These are phyloP conservation scores for Danio kyathit DNA, from an alignment of 2,797 vertebrate genomes.

Conservation along the genomic window DNA sequence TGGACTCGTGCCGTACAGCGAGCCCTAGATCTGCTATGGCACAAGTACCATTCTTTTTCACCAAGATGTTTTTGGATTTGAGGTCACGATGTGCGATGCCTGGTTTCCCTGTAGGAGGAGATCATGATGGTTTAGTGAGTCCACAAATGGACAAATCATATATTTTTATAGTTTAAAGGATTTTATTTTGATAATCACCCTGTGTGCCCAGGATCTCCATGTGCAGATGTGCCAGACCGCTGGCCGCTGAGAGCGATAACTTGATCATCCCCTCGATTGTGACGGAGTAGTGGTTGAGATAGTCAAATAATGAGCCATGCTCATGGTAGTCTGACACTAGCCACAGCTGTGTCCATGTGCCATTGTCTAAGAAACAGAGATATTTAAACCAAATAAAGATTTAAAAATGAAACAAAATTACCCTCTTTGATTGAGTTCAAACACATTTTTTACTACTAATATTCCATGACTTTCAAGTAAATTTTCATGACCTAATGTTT, in stretches of 20 bases:
- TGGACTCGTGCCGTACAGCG: slow-evolving; percentile 94
- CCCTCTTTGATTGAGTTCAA: background rate
- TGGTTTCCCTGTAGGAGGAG: slow-evolving; percentile 87
- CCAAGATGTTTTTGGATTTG: slow-evolving; percentile 98
- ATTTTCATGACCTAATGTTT: too few relatives aligned
- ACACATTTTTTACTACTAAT: too few relatives aligned
- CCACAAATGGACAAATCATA: background rate
- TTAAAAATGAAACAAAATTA: background rate
- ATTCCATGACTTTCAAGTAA: too few relatives aligned
- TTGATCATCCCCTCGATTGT: slow-evolving; percentile 99
- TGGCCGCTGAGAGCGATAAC: slow-evolving; percentile 92
- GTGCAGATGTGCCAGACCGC: slow-evolving; percentile 95
- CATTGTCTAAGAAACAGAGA: slow-evolving; percentile 86
- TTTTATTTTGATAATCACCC: slow-evolving; percentile 77
- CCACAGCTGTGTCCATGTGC: slow-evolving; percentile 98
- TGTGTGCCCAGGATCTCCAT: slow-evolving; percentile 99
- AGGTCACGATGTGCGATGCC: slow-evolving; percentile 97
- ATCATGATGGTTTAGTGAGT: background rate
- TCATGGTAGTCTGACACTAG: slow-evolving; percentile 98
- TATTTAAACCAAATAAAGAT: background rate
- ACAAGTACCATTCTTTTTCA: slow-evolving; percentile 97
- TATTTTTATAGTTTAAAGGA: too few relatives aligned
- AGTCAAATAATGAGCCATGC: slow-evolving; percentile 96
- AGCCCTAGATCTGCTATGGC: slow-evolving; percentile 97
- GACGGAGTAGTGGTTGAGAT: slow-evolving; percentile 95